Evolutionary conservation across 2,797 vertebrate genomes (phyloP).

Genomic region (Adrianichthys oophorus): DNA sequence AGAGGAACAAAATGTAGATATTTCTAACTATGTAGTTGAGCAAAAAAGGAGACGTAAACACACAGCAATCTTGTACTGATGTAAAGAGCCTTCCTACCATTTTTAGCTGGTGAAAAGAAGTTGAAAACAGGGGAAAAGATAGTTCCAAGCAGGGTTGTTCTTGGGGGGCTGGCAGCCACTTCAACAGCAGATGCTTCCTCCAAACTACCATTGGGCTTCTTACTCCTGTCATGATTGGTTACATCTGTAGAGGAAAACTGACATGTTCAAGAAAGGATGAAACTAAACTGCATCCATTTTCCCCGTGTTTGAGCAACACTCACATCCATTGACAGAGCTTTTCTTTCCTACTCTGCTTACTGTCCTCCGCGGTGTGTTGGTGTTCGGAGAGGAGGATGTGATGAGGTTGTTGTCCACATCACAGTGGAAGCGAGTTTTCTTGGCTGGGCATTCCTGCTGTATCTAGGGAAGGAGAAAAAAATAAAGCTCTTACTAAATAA

Average conservation of each 20-base stretch:
- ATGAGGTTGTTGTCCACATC: constrained; percentile 94
- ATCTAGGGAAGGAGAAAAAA: constrained; percentile 67
- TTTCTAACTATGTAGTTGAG: too few species aligned
- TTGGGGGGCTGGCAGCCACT: constrained; percentile 84
- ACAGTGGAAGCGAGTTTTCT: constrained; percentile 88
- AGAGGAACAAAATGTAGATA: too few species aligned
- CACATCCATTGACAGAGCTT: constrained; percentile 91
- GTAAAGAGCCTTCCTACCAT: constrained; percentile 75
- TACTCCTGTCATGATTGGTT: constrained; percentile 92
- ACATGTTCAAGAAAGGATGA: neutral
- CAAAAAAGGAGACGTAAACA: neutral
- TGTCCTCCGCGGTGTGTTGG: constrained; percentile 83
- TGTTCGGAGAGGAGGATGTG: constrained; percentile 85
- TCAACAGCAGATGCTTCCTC: constrained; percentile 84
- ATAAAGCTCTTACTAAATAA: neutral
- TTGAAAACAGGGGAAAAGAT: constrained; percentile 99
- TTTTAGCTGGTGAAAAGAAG: constrained; percentile 99
- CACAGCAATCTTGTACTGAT: neutral
- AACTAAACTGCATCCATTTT: neutral
- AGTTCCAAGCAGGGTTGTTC: constrained; percentile 93
- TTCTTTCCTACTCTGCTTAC: constrained; percentile 86
- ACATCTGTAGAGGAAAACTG: constrained; percentile 72
- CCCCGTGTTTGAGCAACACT: constrained; percentile 44
- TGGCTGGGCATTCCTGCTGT: constrained; percentile 89
- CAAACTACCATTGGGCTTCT: constrained; percentile 91